Base-by-base conservation (phyloP, 2,888 invertebrate species). In the Actias luna region DNA sequence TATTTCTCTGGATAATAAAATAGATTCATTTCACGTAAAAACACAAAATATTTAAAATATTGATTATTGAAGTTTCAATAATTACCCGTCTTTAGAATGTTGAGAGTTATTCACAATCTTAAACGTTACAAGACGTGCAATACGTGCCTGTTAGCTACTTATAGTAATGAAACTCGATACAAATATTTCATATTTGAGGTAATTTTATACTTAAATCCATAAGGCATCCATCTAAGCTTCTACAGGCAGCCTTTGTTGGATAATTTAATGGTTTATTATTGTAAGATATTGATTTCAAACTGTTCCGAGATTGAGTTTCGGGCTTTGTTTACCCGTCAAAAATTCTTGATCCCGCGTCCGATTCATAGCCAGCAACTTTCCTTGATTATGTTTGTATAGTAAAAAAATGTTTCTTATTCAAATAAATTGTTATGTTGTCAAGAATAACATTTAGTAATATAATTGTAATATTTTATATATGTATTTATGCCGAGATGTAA, bases 271-370 rank as follows among this genome's bases (percentile, higher is more conserved):
- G 52, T 52, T 52, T 52, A 52, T 52, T 52, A 52, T 52, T 52
- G 27, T 29, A 29, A 52, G 52, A 52, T 52, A 52, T 52, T 52
- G 52, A 52, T 52, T 52, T 27, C 52, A 52, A 52, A 52, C 42
- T 29, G 52, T 27, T 52, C 27, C 52, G 27, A 52, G 52, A 52
- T 52, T 52, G 52, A 52, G 52, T 52, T 52, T 27, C 27, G 27
- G 52, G 12, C 52, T 52, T 52, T 52, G 52, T 52, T 52, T 52
- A 52, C 52, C 52, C 27, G 27, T 52, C 25, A 52, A 52, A 25
- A 52, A 52, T 52, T 52, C 27, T 52, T 25, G 27, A 52, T 16
- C 52, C 58, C 36, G 58, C 58, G 58, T 61, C 59, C 65, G 33
- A 31, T 33, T 65, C 35, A 64, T 16, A 52, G 27, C 14, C 27